These are phyloP conservation scores for Acipenser transmontanus DNA, from an alignment of 2,797 vertebrate species.

Conservation along the genomic window DNA sequence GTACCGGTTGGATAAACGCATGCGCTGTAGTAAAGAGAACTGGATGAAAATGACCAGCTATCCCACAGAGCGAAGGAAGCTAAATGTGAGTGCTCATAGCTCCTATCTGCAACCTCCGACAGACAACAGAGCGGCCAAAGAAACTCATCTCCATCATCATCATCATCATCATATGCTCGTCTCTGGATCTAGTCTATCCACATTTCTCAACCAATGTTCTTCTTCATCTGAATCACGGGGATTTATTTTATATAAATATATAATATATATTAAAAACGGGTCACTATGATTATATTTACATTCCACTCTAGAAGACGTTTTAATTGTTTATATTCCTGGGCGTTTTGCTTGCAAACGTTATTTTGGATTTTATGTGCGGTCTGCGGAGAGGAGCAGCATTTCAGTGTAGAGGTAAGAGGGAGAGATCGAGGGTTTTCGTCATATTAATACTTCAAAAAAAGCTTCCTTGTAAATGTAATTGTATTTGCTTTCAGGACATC, in stretches of 20 bases:
- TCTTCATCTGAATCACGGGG: constrained; percentile 45
- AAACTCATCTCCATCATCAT: constrained; percentile 30
- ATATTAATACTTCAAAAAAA: too few species aligned
- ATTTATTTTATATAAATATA: constrained; percentile 40
- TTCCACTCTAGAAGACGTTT: constrained; percentile 72
- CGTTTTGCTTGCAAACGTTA: constrained; percentile 80
- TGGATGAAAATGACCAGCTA: constrained; percentile 67
- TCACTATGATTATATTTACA: constrained; percentile 79
- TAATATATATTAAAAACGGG: constrained; percentile 38
- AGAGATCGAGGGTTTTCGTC: constrained; percentile 2
- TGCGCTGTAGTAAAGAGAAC: constrained; percentile 51
- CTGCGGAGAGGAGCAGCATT: constrained; percentile 88
- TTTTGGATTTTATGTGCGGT: constrained; percentile 91
- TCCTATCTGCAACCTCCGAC: constrained; percentile 31
- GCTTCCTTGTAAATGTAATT: too few species aligned
- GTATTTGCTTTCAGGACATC: too few species aligned
- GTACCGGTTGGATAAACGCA: constrained; percentile 43
- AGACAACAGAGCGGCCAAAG: constrained; percentile 41
- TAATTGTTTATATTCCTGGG: constrained; percentile 69
- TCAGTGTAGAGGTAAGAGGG: constrained; percentile 94
- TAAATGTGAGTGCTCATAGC: constrained; percentile 52
- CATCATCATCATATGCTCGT: constrained; percentile 33
- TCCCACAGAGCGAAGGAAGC: constrained; percentile 52
- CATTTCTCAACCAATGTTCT: constrained; percentile 44
- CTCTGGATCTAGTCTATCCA: constrained; percentile 29